phyloP scores from a whole-genome alignment of 2,888 invertebrate species.

The Kuschelorhynchus macadamiae region DNA sequence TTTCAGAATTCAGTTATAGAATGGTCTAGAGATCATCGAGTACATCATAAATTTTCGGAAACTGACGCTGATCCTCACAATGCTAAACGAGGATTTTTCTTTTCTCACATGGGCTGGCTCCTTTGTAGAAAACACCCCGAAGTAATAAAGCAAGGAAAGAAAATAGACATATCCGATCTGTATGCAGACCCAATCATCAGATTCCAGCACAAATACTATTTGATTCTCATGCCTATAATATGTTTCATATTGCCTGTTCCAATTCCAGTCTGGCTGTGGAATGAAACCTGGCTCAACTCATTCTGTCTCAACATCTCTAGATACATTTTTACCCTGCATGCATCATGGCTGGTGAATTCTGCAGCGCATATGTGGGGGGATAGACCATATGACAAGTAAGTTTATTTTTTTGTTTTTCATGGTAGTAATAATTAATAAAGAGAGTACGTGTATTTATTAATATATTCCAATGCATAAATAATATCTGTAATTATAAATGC shows the following conservation, averaged over 20 bases:
- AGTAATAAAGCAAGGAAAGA: constrained; percentile 87
- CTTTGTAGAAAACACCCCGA: constrained; percentile 92
- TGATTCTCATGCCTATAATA: constrained; percentile 78
- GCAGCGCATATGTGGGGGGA: constrained; percentile 88
- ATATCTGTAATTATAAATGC: too few species aligned
- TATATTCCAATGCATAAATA: not conserved
- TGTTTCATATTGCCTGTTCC: constrained; percentile 85
- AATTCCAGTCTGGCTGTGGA: constrained; percentile 83
- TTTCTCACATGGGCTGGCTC: constrained; percentile 96
- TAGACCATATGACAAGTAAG: constrained; percentile 82
- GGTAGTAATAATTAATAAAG: not conserved
- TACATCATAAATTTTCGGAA: constrained; percentile 94
- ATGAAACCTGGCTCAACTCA: constrained; percentile 77
- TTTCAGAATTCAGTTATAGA: constrained; percentile 80
- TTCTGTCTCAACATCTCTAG: constrained; percentile 82
- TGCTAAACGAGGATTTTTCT: constrained; percentile 94
- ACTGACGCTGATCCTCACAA: constrained; percentile 96
- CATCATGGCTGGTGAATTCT: constrained; percentile 93
- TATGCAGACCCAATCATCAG: constrained; percentile 79
- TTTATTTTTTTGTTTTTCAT: not conserved
- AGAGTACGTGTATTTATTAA: not conserved
- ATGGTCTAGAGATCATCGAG: constrained; percentile 86
- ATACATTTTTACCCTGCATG: constrained; percentile 79
- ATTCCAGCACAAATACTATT: constrained; percentile 83
- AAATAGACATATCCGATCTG: constrained; percentile 88